Evolutionary conservation across 2,888 invertebrate genomes (phyloP).

Genomic region (Nipponacmea schrenckii): DNA sequence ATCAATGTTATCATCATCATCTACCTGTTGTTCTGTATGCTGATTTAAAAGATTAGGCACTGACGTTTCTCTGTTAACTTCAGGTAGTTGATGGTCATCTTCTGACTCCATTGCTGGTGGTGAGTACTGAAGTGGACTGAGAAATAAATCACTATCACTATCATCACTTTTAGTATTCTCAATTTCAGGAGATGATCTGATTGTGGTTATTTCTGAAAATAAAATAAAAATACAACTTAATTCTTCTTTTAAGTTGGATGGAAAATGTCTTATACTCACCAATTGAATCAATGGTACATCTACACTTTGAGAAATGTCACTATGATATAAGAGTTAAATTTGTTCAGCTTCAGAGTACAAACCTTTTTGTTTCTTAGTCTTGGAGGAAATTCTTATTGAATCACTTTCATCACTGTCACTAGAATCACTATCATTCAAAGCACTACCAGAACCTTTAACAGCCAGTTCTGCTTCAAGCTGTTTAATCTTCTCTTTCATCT

Average conservation of each 20-base stretch:
- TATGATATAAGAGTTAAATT: too few relatives aligned
- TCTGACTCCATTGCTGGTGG: constrained; percentile 27
- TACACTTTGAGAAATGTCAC: not conserved
- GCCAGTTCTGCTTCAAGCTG: constrained; percentile 47
- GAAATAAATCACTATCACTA: constrained; percentile 41
- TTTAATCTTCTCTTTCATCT: constrained; percentile 46
- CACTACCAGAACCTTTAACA: too few relatives aligned
- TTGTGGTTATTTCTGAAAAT: not conserved
- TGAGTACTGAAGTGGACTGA: constrained; percentile 41
- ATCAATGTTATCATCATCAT: not conserved
- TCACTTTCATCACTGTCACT: too few relatives aligned
- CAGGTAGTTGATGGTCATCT: too few relatives aligned
- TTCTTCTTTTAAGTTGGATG: too few relatives aligned
- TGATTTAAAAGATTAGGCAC: too few relatives aligned
- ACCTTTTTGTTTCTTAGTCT: too few relatives aligned
- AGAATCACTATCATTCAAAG: too few relatives aligned
- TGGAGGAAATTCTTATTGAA: too few relatives aligned
- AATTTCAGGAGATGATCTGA: not conserved
- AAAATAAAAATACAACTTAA: not conserved
- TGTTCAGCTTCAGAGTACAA: too few relatives aligned
- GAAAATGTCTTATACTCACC: not conserved
- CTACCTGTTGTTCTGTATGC: too few relatives aligned
- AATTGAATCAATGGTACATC: not conserved
- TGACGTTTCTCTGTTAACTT: too few relatives aligned
- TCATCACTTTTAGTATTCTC: constrained; percentile 12